These are phyloP conservation scores for Caenorhabditis drosophilae DNA, from an alignment of 2,888 invertebrate genomes.

Conservation along the genomic window DNA sequence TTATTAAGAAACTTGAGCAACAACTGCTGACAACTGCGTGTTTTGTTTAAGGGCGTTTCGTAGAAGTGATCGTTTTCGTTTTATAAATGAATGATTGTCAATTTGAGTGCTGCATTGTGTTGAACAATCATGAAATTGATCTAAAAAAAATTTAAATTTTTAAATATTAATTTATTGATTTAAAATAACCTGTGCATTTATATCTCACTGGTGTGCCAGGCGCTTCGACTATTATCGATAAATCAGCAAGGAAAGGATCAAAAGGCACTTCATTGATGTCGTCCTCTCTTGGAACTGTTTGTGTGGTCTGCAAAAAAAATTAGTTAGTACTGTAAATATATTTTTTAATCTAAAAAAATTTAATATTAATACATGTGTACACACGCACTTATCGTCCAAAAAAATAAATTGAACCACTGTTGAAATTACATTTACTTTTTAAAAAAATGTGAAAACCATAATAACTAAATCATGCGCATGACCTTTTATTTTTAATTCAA, in stretches of 20 bases:
- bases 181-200: slow-evolving; percentile 16
- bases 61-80: slow-evolving; percentile 34
- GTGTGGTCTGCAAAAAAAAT: too few species aligned
- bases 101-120: slow-evolving; percentile 37
- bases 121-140: slow-evolving; percentile 15
- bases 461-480: too few species aligned
- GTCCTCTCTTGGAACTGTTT: slow-evolving; percentile 34
- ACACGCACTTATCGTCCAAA: too few species aligned
- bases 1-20: slow-evolving; percentile 31
- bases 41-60: slow-evolving; percentile 28
- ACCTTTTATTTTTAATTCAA: too few species aligned
- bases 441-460: too few species aligned
- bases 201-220: slow-evolving; percentile 17
- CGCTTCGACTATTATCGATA: slow-evolving; percentile 26
- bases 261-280: slow-evolving; percentile 33
- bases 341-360: too few species aligned
- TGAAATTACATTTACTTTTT: too few species aligned
- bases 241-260: slow-evolving; percentile 37
- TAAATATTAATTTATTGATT: not conserved
- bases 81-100: slow-evolving; percentile 32
- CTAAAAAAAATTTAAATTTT: slow-evolving; percentile 11
- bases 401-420: too few species aligned
- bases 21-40: slow-evolving; percentile 23
- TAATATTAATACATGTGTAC: too few species aligned
- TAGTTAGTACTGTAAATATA: too few species aligned